These are phyloP conservation scores for Pandion haliaetus DNA, from an alignment of 2,113 vertebrate genomes.

Conservation along the genomic window DNA sequence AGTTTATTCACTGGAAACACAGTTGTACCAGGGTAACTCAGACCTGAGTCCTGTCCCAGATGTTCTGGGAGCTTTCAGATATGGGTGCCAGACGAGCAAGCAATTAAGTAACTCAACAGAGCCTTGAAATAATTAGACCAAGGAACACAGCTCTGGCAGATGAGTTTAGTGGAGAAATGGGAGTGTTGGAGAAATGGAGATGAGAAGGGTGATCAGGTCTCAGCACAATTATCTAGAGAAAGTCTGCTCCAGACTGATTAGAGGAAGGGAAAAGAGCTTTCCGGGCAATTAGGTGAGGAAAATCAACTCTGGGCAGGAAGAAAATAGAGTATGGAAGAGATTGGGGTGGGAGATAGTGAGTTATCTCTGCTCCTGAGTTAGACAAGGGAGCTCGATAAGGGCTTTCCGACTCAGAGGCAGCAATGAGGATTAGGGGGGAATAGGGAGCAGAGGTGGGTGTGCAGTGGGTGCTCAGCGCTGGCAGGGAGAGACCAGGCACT, in stretches of 20 bases:
- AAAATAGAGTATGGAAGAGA: not conserved
- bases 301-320: conserved; percentile 31
- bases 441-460: not conserved
- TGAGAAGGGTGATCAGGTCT: conserved; percentile 24
- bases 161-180: conserved; percentile 1
- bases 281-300: conserved; percentile 43
- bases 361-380: not conserved
- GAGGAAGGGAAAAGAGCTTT: conserved; percentile 41
- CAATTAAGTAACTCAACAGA: not conserved
- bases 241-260: conserved; percentile 52
- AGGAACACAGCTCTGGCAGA: not conserved
- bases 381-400: not conserved
- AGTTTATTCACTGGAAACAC: not conserved
- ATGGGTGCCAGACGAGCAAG: not conserved
- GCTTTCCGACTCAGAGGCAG: not conserved
- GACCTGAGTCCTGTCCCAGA: not conserved
- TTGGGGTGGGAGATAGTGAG: not conserved
- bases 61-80: not conserved
- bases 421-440: not conserved
- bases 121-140: conserved; percentile 36
- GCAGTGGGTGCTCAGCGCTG: not conserved
- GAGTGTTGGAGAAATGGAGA: conserved; percentile 2
- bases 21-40: not conserved
- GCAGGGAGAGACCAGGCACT: not conserved
- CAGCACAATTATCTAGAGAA: conserved; percentile 51